phyloP scores from a whole-genome alignment of 2,888 invertebrate species.

The Magallana nippona region DNA sequence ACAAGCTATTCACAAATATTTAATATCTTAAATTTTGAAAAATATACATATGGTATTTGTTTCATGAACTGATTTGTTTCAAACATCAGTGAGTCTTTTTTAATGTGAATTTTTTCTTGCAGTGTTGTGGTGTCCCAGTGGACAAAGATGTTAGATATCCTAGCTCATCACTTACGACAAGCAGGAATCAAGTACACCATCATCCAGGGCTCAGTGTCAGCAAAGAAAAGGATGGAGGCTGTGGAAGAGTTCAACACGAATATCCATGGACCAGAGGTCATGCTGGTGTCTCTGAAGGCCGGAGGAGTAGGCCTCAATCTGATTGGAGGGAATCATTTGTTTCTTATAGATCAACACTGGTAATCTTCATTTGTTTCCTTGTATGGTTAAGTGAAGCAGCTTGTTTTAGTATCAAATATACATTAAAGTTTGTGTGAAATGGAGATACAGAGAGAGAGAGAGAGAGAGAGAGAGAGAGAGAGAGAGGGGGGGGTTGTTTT shows the following conservation, averaged over 20 bases:
- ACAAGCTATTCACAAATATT: too few relatives aligned
- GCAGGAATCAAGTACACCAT: conserved; percentile 83
- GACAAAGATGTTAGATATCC: conserved; percentile 89
- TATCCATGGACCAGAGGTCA: conserved; percentile 83
- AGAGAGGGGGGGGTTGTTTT: too few relatives aligned
- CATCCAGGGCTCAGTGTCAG: conserved; percentile 89
- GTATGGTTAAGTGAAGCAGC: not conserved
- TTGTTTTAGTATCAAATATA: not conserved
- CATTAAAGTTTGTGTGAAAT: not conserved
- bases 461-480: too few relatives aligned
- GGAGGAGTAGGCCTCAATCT: conserved; percentile 97
- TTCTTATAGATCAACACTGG: conserved; percentile 96
- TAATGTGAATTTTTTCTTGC: conserved; percentile 39
- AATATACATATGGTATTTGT: too few relatives aligned
- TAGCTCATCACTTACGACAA: conserved; percentile 84
- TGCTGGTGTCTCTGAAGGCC: conserved; percentile 93
- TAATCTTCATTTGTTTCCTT: conserved; percentile 51
- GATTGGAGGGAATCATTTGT: conserved; percentile 93
- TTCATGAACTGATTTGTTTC: too few relatives aligned
- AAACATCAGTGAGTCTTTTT: not conserved
- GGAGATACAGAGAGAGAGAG: too few relatives aligned
- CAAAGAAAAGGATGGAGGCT: conserved; percentile 86
- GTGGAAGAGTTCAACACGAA: conserved; percentile 87
- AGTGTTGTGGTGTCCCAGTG: conserved; percentile 93
- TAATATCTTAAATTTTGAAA: too few relatives aligned